Conservation (phyloP, 1,140 invertebrate genomes). For the Whitmania pigra region DNA sequence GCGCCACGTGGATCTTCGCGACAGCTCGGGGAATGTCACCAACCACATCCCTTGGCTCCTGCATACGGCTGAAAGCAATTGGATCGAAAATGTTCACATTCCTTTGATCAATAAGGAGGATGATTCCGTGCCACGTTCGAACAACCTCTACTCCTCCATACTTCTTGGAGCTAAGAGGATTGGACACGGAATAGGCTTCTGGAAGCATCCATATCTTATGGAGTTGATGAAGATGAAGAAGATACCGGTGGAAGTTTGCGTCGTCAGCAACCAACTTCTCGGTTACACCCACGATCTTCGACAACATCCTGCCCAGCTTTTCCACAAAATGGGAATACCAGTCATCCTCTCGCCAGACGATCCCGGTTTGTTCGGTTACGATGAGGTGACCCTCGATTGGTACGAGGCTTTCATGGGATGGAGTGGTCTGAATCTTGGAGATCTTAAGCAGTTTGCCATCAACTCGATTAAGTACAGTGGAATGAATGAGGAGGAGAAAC, state of each 20-base stretch:
- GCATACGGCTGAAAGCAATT: slow-evolving; percentile 31
- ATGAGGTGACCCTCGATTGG: slow-evolving; percentile 32
- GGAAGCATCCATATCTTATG: slow-evolving; percentile 30
- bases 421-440: slow-evolving; percentile 27
- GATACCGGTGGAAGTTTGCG: slow-evolving; percentile 30
- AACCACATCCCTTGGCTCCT: slow-evolving; percentile 26
- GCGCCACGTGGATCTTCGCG: background rate
- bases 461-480: slow-evolving; percentile 30
- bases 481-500: slow-evolving; percentile 25
- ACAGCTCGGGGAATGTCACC: slow-evolving; percentile 18
- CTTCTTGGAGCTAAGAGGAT: slow-evolving; percentile 28
- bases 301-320: slow-evolving; percentile 31
- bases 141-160: slow-evolving; percentile 29
- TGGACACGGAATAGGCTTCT: slow-evolving; percentile 30
- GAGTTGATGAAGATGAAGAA: slow-evolving; percentile 26
- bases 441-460: slow-evolving; percentile 27
- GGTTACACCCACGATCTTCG: slow-evolving; percentile 30
- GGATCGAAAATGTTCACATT: slow-evolving; percentile 29
- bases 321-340: slow-evolving; percentile 28
- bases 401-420: slow-evolving; percentile 32
- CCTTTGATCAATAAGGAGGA: slow-evolving; percentile 17
- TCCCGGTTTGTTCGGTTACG: slow-evolving; percentile 30
- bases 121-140: slow-evolving; percentile 26
- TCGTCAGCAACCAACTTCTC: slow-evolving; percentile 30
- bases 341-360: slow-evolving; percentile 32